Base-by-base conservation (phyloP, 2,888 invertebrate genomes). In the Athalia rosae region DNA sequence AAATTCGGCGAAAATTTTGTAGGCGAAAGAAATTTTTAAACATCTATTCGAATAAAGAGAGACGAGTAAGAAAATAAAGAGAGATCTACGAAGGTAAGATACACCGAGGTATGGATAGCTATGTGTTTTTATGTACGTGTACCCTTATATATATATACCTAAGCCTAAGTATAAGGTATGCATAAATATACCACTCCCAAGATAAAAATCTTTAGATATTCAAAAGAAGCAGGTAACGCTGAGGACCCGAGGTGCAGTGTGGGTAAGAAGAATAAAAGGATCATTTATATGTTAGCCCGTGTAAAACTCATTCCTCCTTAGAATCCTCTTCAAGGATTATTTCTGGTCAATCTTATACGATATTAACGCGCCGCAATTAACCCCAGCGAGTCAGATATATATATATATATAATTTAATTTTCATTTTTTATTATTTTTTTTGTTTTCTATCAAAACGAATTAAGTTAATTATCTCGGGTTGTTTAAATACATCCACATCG, bases 181-280 rank as follows among this genome's bases (percentile, higher is more conserved):
- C 86, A 88, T 87, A 87, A 88, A 88, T 88, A 87, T 85, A 85
- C 85, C 85, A 85, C 84, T 82, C 81, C 82, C 81, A 82, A 86
- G 89, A 88, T 89, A 87, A 85, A 82, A 82, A 89, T 89, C 89
- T 85, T 79, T 81, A 82, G 56, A 28, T 28, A 28, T 28, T 28
- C 28, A 28, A 28, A 28, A 58, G 58, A 81, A 83, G 84, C 85
- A 86, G 85, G 86, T n/a, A 86, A 86, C 87, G 48, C 50, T 53
- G 50, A 64, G 64, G 64, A 64, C 64, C 64, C 28, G 28, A 28
- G 28, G 28, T 28, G 28, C n/a, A n/a, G n/a, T 28, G 28, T 28
- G 28, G 28, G 28, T 28, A 28, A 28, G 28, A 28, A 28, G 28
- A 28, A 28, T 28, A 28, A 28, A 28, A 28, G 28, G 28, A 28